Base-by-base conservation (phyloP, 2,113 vertebrate species). In the Odontesthes bonariensis region DNA sequence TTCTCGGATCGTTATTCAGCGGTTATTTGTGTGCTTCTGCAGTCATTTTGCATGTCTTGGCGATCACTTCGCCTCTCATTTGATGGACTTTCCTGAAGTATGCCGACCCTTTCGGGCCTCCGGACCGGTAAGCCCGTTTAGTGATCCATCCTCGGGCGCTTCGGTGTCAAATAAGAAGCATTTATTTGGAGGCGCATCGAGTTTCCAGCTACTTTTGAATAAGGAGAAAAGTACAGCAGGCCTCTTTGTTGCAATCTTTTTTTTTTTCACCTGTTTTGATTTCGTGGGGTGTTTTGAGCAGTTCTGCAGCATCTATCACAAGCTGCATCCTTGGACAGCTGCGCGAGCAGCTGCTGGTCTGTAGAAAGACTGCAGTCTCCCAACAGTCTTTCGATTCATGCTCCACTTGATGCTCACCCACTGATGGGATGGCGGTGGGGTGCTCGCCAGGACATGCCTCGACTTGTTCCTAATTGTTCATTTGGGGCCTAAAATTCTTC, bases 261-360 rank as follows among this genome's bases (percentile, higher is more conserved):
- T 57, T 65, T 53, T 57, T 59, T 51, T 74, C 75, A 84, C 80
- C 81, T 87, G 73, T 86, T 86, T 71, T 70, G 63, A 84, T 87
- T 88, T 74, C 11, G 68, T 71, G 70, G 79, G 69, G 70, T 44
- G 63, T 86, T 90, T 83, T 61, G 62, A 76, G 63, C 77, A n/a
- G 64, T 83, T 86, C 73, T 83, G 76, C 74, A 73, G 70, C 62
- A 73, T 89, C 65, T 63, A 42, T 83, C 76, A 67, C 60, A 70
- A 78, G 71, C 73, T 75, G 75, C 79, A 58, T 83, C 86, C 49
- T 23, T 33, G 31, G 84, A 86, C 88, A 91, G 88, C 88, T 91
- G 89, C 83, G 68, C 7, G 52, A 59, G 85, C 88, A 92, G 91
- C 91, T 92, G 91, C 84, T 78, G 83, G 14, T 73, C 58, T 35